phyloP scores from a whole-genome alignment of 2,888 invertebrate genomes.

The Agonopterix heracliana region DNA sequence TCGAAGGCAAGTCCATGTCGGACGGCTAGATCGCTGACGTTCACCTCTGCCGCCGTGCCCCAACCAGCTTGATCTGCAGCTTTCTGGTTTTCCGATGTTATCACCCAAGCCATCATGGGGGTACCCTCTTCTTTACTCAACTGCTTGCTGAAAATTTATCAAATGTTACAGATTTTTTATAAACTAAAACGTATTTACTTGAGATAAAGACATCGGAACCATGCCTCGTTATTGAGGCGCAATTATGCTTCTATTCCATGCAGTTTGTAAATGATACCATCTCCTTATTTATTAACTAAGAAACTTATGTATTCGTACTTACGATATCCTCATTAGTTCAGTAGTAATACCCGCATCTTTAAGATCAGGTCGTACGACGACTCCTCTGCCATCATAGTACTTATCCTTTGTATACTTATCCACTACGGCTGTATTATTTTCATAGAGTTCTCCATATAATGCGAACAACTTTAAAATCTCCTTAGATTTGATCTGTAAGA shows the following conservation, averaged over 20 bases:
- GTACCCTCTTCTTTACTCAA: neutral
- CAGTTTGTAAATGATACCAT: neutral
- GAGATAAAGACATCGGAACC: neutral
- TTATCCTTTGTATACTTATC: conserved; percentile 3
- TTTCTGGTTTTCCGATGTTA: conserved; percentile 18
- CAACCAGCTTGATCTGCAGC: conserved; percentile 20
- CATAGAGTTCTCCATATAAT: too few species aligned
- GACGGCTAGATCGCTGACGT: conserved; percentile 10
- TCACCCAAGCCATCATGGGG: conserved; percentile 21
- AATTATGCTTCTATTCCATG: too few species aligned
- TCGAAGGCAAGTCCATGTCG: conserved; percentile 14
- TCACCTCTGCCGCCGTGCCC: conserved; percentile 14
- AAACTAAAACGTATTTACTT: neutral
- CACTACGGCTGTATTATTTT: too few species aligned
- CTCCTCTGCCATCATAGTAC: conserved; percentile 21
- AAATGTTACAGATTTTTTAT: neutral
- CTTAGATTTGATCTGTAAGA: too few species aligned
- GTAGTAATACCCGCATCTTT: conserved; percentile 25
- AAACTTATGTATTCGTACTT: neutral
- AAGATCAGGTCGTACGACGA: conserved; percentile 23
- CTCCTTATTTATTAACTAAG: neutral
- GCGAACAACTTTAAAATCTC: too few species aligned
- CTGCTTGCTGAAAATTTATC: too few species aligned
- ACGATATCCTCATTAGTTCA: conserved; percentile 27
- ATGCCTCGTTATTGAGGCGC: neutral